Evolutionary conservation across 53 echinoderm and acorn worm genomes (phyloP).

Genomic region (Astropecten irregularis): DNA sequence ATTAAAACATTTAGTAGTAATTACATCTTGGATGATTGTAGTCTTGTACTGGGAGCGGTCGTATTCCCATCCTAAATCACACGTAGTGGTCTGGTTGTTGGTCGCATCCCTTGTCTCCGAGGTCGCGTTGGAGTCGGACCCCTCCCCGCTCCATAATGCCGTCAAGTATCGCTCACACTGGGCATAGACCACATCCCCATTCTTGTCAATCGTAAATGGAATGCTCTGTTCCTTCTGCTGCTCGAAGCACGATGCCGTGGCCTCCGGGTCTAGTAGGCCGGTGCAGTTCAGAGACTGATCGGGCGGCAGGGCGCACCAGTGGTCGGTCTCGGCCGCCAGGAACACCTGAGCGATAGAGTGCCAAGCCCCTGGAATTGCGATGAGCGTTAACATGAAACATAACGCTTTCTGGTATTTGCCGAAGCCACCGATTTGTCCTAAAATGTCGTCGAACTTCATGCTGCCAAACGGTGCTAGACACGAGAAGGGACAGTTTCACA

Average conservation of each 20-base stretch:
- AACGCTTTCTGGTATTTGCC: constrained; percentile 31
- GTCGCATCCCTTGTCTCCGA: background rate
- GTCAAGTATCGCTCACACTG: constrained; percentile 21
- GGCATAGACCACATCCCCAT: constrained; percentile 6
- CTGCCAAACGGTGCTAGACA: too few relatives aligned
- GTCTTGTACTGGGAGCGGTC: constrained; percentile 53
- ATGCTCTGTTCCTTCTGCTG: constrained; percentile 22
- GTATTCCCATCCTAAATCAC: constrained; percentile 52
- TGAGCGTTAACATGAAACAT: background rate
- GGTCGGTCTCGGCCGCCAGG: constrained; percentile 29
- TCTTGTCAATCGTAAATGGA: constrained; percentile 18
- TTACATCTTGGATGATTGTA: constrained; percentile 49
- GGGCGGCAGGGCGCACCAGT: background rate
- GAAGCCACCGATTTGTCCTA: constrained; percentile 22
- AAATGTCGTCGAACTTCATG: constrained; percentile 35
- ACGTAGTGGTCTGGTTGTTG: background rate
- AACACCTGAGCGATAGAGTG: constrained; percentile 34
- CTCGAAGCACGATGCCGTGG: background rate
- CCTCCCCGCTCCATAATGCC: background rate
- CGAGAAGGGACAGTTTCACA: too few relatives aligned
- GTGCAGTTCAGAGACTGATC: constrained; percentile 4
- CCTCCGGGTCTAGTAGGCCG: background rate
- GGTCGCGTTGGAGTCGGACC: background rate
- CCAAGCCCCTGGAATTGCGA: constrained; percentile 5
- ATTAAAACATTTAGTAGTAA: too few relatives aligned